These are phyloP conservation scores for Gila orcuttii DNA, from an alignment of 2,113 vertebrate genomes.

Conservation along the genomic window DNA sequence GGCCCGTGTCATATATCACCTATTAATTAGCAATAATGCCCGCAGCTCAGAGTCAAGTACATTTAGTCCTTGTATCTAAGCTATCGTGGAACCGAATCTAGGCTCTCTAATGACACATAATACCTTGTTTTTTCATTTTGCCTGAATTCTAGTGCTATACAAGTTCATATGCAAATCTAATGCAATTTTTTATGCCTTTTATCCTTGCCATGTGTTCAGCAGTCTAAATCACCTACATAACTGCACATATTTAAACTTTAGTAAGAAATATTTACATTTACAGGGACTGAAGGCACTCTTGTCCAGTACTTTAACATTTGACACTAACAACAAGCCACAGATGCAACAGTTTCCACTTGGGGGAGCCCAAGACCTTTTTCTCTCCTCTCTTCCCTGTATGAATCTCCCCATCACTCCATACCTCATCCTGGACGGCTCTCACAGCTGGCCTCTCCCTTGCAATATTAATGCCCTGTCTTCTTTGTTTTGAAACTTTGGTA, in stretches of 20 bases:
- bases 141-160: not conserved
- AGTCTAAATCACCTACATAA: not conserved
- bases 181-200: not conserved
- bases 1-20: constrained; percentile 14
- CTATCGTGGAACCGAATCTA: not conserved
- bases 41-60: constrained; percentile 26
- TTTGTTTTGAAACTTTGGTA: constrained; percentile 65
- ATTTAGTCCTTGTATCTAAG: constrained; percentile 6
- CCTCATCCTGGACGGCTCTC: constrained; percentile 51
- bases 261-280: not conserved
- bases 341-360: constrained; percentile 56
- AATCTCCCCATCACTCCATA: constrained; percentile 43
- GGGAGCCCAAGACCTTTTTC: constrained; percentile 62
- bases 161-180: constrained; percentile 23
- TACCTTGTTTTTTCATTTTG: not conserved
- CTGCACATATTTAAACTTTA: not conserved
- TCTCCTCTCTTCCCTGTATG: constrained; percentile 17
- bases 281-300: not conserved
- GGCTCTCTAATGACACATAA: not conserved
- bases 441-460: constrained; percentile 58
- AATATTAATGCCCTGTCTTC: constrained; percentile 63
- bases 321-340: not conserved
- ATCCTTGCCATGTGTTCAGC: constrained; percentile 8
- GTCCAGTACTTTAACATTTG: not conserved
- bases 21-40: constrained; percentile 32